phyloP scores from a whole-genome alignment of 2,888 invertebrate species.

The Heterodera filipjevi region DNA sequence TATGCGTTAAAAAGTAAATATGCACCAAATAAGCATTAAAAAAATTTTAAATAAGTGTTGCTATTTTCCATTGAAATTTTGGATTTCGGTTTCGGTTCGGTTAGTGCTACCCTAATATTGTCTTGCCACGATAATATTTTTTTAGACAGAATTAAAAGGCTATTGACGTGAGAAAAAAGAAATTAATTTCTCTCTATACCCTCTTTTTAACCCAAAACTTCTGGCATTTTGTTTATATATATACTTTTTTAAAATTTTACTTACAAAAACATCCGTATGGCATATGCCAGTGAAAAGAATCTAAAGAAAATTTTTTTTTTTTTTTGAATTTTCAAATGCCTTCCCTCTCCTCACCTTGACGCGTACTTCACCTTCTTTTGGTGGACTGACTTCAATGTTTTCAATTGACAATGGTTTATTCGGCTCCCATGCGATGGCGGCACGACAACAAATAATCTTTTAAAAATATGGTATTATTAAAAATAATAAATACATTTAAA shows the following conservation, averaged over 20 bases:
- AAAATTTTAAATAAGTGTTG: too few species aligned
- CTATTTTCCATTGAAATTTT: too few species aligned
- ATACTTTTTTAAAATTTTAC: background rate
- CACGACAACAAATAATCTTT: slow-evolving; percentile 67
- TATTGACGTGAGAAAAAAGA: too few species aligned
- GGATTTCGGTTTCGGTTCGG: too few species aligned
- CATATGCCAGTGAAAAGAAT: slow-evolving; percentile 76
- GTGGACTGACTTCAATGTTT: slow-evolving; percentile 89
- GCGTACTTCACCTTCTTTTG: slow-evolving; percentile 84
- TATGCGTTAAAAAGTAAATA: too few species aligned
- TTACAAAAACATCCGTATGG: slow-evolving; percentile 77
- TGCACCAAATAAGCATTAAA: too few species aligned
- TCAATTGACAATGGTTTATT: slow-evolving; percentile 86
- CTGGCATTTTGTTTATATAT: too few species aligned
- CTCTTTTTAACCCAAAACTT: too few species aligned
- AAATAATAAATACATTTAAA: background rate
- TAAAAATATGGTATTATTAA: slow-evolving; percentile 1
- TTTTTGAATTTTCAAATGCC: background rate
- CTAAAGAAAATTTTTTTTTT: slow-evolving; percentile 1
- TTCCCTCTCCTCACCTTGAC: slow-evolving; percentile 67
- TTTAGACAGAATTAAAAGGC: too few species aligned
- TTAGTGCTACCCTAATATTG: too few species aligned
- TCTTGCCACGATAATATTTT: too few species aligned
- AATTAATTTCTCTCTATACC: too few species aligned
- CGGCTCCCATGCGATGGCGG: slow-evolving; percentile 94